A percentile compares a stretch with the other conserved stretches of the same genome.
Evolutionary conservation across 1,140 invertebrate species (phyloP).

Genomic region (Lordiphosa clarofinis): DNA sequence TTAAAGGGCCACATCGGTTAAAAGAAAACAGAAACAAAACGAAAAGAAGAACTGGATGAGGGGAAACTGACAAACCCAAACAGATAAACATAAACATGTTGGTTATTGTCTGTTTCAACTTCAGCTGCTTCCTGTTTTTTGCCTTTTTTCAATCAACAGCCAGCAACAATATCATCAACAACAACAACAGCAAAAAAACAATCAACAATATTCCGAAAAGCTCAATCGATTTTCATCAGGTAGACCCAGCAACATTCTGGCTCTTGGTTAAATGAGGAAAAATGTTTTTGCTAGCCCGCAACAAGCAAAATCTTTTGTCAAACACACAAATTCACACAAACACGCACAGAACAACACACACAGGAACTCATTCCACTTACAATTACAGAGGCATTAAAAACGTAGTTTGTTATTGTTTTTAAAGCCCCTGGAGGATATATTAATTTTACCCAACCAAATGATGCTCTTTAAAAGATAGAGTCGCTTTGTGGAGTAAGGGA

Average conservation of each 20-base stretch:
- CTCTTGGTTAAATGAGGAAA: constrained; percentile 44
- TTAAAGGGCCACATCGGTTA: too few relatives aligned
- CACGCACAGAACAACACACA: constrained; percentile 5
- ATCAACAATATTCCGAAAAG: too few relatives aligned
- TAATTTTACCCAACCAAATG: too few relatives aligned
- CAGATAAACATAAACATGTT: too few relatives aligned
- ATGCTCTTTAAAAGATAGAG: too few relatives aligned
- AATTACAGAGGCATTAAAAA: constrained; percentile 38
- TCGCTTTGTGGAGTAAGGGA: too few relatives aligned
- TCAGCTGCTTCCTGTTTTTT: constrained; percentile 13
- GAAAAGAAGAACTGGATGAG: not conserved
- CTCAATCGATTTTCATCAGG: constrained; percentile 58
- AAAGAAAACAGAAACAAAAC: too few relatives aligned
- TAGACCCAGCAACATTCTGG: constrained; percentile 15
- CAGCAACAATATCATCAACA: not conserved
- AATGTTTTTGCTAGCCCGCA: constrained; percentile 36
- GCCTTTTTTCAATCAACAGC: constrained; percentile 38
- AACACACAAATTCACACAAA: constrained; percentile 8
- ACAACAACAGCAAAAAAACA: constrained; percentile 31
- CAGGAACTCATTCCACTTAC: constrained; percentile 1
- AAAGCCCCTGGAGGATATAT: constrained; percentile 33
- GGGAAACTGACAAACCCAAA: too few relatives aligned
- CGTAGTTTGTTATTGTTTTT: constrained; percentile 58
- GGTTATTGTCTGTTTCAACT: constrained; percentile 38
- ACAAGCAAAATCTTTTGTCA: constrained; percentile 43